Conservation (phyloP, 1,140 invertebrate genomes). For the Papilio machaon region DNA sequence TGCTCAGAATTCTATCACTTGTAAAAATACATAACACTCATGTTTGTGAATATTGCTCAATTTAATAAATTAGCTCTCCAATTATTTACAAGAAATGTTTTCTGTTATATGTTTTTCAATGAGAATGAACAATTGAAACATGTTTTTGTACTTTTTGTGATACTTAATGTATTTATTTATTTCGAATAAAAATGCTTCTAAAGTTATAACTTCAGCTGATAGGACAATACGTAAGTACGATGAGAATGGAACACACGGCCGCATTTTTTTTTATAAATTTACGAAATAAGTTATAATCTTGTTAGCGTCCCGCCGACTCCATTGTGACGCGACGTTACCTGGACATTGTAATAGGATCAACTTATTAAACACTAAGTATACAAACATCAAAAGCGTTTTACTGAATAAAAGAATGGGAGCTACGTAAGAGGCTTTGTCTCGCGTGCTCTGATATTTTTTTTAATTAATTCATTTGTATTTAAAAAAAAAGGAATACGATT, state of each 20-base stretch:
- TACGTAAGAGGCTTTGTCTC: slow-evolving; percentile 72
- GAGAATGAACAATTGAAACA: not conserved
- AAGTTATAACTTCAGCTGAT: not conserved
- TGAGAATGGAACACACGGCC: slow-evolving; percentile 62
- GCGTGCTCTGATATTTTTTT: slow-evolving; percentile 44
- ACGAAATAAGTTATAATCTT: slow-evolving; percentile 81
- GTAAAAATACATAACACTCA: not conserved
- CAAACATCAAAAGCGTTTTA: slow-evolving; percentile 78
- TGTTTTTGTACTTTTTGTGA: not conserved
- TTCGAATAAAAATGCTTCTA: not conserved
- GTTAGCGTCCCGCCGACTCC: slow-evolving; percentile 72
- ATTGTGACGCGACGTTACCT: slow-evolving; percentile 76
- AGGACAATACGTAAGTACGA: slow-evolving; percentile 37
- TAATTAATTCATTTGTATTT: slow-evolving; percentile 44
- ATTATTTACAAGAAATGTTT: not conserved
- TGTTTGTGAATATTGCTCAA: not conserved
- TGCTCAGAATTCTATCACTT: slow-evolving; percentile 39
- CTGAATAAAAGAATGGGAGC: slow-evolving; percentile 70
- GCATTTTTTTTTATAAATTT: slow-evolving; percentile 79
- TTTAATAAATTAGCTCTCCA: not conserved
- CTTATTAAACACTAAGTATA: slow-evolving; percentile 81
- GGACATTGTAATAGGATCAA: slow-evolving; percentile 81
- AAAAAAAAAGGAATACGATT: slow-evolving; percentile 7
- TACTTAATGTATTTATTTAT: not conserved
- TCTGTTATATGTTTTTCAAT: too few species aligned